Evolutionary conservation across 2,888 invertebrate genomes (phyloP).

Genomic region (Mesorhabditis belari): DNA sequence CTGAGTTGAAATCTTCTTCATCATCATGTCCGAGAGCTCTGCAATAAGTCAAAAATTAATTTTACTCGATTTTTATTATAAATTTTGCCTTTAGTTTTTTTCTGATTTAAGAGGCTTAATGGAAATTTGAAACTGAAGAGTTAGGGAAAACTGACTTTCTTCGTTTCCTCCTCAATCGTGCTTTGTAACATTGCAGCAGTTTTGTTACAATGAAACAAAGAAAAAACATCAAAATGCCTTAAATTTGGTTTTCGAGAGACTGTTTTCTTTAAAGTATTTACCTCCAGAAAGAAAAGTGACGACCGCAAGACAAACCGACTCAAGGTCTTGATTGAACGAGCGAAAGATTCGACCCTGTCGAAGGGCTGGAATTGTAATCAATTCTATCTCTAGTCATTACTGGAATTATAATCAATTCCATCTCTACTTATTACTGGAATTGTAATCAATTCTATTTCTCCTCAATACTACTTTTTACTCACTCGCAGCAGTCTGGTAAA

Average conservation of each 20-base stretch:
- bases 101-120: too few species aligned
- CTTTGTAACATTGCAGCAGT: constrained; percentile 31
- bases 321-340: constrained; percentile 25
- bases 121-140: too few species aligned
- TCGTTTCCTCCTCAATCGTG: constrained; percentile 20
- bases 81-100: background rate
- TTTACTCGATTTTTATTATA: background rate
- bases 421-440: too few species aligned
- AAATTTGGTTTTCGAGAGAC: too few species aligned
- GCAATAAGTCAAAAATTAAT: background rate
- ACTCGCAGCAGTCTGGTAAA: too few species aligned
- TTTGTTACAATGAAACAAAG: constrained; percentile 30
- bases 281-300: constrained; percentile 21
- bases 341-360: constrained; percentile 14
- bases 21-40: background rate
- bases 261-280: too few species aligned
- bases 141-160: background rate
- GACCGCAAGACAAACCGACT: constrained; percentile 27
- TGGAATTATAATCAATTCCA: too few species aligned
- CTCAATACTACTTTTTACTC: too few species aligned
- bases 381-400: too few species aligned
- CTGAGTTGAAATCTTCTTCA: background rate
- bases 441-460: too few species aligned
- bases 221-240: constrained; percentile 19
- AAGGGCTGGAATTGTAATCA: background rate